Conservation (phyloP, 2,888 invertebrate genomes). For the Dugesia japonica region DNA sequence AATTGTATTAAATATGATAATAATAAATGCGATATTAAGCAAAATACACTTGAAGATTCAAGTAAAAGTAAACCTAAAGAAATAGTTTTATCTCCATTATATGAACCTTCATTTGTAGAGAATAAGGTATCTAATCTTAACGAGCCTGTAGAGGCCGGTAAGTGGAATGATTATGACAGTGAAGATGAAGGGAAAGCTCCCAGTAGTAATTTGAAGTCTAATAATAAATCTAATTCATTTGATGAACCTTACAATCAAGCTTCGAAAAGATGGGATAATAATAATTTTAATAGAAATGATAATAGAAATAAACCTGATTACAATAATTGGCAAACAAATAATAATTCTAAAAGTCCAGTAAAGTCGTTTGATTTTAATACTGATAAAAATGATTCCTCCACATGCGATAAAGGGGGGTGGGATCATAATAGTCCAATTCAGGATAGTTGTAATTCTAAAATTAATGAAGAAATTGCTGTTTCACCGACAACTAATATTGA, state of each 20-base stretch:
- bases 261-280: background rate
- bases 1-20: no score
- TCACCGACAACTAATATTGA: background rate
- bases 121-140: background rate
- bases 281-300: background rate
- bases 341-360: background rate
- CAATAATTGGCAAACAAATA: background rate
- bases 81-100: background rate
- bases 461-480: background rate
- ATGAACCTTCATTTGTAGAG: background rate
- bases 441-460: background rate
- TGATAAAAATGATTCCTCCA: background rate
- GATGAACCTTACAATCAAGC: background rate
- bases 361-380: background rate
- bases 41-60: background rate
- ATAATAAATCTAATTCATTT: background rate
- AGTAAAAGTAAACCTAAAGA: background rate
- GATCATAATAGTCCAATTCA: background rate
- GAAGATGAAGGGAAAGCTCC: no score
- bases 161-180: background rate
- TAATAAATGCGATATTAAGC: background rate
- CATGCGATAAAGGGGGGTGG: background rate
- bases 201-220: background rate
- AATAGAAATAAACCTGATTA: background rate
- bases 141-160: background rate